These are phyloP conservation scores for Stenotaenia linearis DNA, from an alignment of 2,888 invertebrate genomes.

Conservation along the genomic window DNA sequence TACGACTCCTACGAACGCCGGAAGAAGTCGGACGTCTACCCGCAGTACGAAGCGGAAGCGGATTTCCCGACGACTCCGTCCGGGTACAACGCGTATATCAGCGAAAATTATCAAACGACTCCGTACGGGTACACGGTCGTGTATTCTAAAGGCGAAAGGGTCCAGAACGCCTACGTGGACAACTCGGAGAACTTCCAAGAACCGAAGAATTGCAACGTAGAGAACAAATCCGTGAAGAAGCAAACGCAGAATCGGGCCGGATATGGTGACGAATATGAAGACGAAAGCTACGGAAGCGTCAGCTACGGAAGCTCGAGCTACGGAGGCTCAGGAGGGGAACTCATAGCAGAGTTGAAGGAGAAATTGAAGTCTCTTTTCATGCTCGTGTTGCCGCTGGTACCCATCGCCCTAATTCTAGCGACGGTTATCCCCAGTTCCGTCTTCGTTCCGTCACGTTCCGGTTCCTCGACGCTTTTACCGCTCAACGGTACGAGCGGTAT, in stretches of 20 bases:
- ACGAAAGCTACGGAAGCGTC: neutral
- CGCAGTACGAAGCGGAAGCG: neutral
- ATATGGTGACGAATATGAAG: neutral
- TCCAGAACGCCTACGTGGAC: neutral
- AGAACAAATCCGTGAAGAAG: too few species aligned
- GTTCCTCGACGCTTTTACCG: neutral
- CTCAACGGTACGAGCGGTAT: neutral
- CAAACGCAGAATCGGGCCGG: too few species aligned
- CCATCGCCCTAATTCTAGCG: neutral
- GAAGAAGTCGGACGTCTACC: neutral
- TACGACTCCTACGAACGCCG: neutral
- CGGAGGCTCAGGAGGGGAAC: neutral
- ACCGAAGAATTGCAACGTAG: too few species aligned
- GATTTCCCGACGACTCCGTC: neutral
- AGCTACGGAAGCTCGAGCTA: neutral
- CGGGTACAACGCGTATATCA: neutral
- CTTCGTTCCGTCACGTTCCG: neutral
- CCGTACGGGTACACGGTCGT: neutral
- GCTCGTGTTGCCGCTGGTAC: neutral
- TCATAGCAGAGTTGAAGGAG: neutral
- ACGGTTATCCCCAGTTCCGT: conserved; percentile 13
- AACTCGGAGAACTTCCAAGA: neutral
- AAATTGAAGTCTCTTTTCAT: neutral
- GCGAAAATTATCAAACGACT: neutral
- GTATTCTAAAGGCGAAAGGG: neutral